phyloP scores from a whole-genome alignment of 2,888 invertebrate genomes.

The Agriotes lineatus region DNA sequence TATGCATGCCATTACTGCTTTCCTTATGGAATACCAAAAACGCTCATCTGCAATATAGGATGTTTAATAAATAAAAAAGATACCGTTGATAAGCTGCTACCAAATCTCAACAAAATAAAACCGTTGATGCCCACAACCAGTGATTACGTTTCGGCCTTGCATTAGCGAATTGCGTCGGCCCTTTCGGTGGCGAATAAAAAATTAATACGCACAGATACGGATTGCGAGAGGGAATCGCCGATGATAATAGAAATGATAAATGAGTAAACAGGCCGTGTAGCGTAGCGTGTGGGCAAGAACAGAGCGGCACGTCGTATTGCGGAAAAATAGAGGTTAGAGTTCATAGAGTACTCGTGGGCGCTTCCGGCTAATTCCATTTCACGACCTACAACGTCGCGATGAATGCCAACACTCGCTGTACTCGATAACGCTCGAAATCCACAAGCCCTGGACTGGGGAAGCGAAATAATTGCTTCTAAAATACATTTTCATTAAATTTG shows the following conservation, averaged over 20 bases:
- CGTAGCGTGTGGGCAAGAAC: not conserved
- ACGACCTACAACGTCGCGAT: conserved; percentile 19
- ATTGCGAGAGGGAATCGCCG: not conserved
- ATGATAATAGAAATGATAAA: conserved; percentile 5
- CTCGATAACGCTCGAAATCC: conserved; percentile 1
- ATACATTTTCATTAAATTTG: conserved; percentile 4
- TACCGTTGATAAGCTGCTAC: no score
- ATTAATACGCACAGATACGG: not conserved
- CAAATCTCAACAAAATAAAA: no score
- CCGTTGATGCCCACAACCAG: no score
- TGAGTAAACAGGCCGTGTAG: not conserved
- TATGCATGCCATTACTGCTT: no score
- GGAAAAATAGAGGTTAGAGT: conserved; percentile 41
- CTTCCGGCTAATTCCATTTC: conserved; percentile 42
- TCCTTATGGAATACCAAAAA: no score
- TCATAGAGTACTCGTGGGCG: conserved; percentile 39
- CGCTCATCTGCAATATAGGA: no score
- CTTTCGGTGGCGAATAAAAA: not conserved
- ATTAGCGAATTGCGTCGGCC: no score
- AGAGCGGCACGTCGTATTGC: conserved; percentile 3
- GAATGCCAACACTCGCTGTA: conserved; percentile 4
- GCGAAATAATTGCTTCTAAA: conserved; percentile 9
- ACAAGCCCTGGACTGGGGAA: not conserved
- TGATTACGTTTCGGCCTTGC: no score
- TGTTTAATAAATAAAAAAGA: no score